These are phyloP conservation scores for Epinotia demarniana DNA, from an alignment of 2,888 invertebrate genomes.

Conservation along the genomic window DNA sequence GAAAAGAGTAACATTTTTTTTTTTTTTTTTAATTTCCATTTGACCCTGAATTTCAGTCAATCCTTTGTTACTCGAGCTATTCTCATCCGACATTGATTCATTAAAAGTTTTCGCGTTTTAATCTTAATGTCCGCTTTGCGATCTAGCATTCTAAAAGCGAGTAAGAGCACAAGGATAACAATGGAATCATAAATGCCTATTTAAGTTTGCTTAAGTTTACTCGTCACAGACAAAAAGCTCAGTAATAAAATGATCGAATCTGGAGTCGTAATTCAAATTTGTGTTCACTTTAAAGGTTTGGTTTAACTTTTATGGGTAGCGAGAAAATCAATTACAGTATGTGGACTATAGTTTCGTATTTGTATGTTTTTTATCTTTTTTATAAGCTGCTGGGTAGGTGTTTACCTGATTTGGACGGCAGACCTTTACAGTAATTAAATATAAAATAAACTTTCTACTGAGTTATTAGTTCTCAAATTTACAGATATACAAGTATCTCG, in stretches of 20 bases:
- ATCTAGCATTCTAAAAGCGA: conserved; percentile 13
- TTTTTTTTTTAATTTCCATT: no score
- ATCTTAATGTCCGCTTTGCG: conserved; percentile 23
- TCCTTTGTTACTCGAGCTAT: conserved; percentile 32
- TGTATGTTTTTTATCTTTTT: background rate
- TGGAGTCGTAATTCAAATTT: conserved; percentile 37
- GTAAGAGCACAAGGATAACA: conserved; percentile 30
- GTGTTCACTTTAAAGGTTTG: conserved; percentile 16
- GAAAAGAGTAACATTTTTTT: conserved; percentile 3
- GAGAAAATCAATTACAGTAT: conserved; percentile 1
- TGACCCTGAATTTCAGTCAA: conserved; percentile 18
- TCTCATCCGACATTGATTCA: conserved; percentile 34
- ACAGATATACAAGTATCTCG: no score
- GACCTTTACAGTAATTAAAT: background rate
- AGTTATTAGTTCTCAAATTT: no score
- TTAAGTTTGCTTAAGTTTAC: conserved; percentile 38
- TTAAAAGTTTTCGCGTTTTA: conserved; percentile 33
- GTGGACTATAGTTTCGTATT: background rate
- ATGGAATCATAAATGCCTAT: conserved; percentile 34
- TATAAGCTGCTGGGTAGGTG: no score
- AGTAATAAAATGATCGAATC: conserved; percentile 39
- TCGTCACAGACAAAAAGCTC: conserved; percentile 35
- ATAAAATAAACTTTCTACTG: no score
- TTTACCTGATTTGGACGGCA: no score
- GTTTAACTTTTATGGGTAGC: conserved; percentile 32